Conservation (phyloP, 2,113 vertebrate species). For the Camelus bactrianus region DNA sequence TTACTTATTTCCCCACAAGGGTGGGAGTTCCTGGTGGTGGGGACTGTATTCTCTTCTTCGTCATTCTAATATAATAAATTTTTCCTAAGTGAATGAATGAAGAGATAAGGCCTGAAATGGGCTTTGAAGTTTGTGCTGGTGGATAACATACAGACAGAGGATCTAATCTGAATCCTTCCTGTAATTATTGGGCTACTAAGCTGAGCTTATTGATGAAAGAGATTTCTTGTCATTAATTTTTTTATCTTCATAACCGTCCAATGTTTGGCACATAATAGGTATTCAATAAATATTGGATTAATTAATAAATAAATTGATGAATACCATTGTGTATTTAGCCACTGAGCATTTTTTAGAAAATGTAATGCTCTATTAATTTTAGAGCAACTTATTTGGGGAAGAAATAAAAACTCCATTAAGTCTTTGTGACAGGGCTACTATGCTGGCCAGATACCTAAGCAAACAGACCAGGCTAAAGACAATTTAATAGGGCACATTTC, state of each 20-base stretch:
- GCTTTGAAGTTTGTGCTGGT: background rate
- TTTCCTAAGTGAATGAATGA: constrained; percentile 43
- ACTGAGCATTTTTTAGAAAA: constrained; percentile 4
- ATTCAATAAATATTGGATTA: constrained; percentile 18
- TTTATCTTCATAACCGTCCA: background rate
- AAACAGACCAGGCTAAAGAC: constrained; percentile 1
- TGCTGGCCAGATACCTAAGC: background rate
- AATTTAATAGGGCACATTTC: constrained; percentile 46
- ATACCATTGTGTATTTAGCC: background rate
- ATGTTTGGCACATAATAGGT: constrained; percentile 7
- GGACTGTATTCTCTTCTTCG: background rate
- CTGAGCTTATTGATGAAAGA: constrained; percentile 34
- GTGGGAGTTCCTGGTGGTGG: background rate
- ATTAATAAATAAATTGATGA: background rate
- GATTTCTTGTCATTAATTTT: background rate
- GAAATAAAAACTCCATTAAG: constrained; percentile 24
- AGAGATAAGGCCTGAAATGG: background rate
- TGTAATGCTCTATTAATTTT: constrained; percentile 40
- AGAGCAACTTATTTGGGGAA: constrained; percentile 33
- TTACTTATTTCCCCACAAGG: background rate
- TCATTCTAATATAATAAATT: background rate
- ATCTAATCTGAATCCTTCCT: background rate
- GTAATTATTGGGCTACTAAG: background rate
- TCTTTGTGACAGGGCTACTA: constrained; percentile 4
- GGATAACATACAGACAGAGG: constrained; percentile 19